phyloP scores from a whole-genome alignment of 2,797 vertebrate species.

The Lacerta bilineata region DNA sequence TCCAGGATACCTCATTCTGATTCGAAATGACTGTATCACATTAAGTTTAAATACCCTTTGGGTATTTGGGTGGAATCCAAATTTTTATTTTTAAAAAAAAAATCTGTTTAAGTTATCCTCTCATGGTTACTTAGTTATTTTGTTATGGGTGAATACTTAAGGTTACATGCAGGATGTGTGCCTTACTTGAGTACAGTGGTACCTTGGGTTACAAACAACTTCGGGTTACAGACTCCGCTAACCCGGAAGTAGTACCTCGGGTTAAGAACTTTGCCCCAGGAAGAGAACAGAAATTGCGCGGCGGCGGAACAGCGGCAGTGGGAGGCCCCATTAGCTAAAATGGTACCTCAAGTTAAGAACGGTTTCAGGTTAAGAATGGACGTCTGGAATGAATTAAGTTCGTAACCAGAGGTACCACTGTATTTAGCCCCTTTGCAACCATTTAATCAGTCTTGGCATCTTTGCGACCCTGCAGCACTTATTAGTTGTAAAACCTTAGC shows the following conservation, averaged over 20 bases:
- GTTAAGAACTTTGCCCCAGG: too few relatives aligned
- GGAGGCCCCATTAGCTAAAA: too few relatives aligned
- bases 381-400: too few relatives aligned
- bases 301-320: too few relatives aligned
- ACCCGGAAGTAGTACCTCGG: too few relatives aligned
- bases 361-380: too few relatives aligned
- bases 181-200: constrained; percentile 27
- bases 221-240: too few relatives aligned
- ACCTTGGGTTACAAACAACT: too few relatives aligned
- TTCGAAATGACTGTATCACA: background rate
- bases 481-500: constrained; percentile 55
- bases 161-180: background rate
- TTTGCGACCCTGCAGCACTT: constrained; percentile 62
- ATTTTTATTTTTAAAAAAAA: background rate
- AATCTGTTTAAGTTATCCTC: background rate
- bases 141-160: background rate
- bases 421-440: constrained; percentile 28
- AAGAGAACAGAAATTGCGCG: too few relatives aligned
- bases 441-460: constrained; percentile 55
- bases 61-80: accelerated
- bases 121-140: accelerated
- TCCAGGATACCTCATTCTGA: background rate
- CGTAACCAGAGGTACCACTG: too few relatives aligned
- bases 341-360: too few relatives aligned
- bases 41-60: constrained; percentile 13